These are phyloP conservation scores for Camelus bactrianus DNA, from an alignment of 2,113 vertebrate genomes.

Conservation along the genomic window DNA sequence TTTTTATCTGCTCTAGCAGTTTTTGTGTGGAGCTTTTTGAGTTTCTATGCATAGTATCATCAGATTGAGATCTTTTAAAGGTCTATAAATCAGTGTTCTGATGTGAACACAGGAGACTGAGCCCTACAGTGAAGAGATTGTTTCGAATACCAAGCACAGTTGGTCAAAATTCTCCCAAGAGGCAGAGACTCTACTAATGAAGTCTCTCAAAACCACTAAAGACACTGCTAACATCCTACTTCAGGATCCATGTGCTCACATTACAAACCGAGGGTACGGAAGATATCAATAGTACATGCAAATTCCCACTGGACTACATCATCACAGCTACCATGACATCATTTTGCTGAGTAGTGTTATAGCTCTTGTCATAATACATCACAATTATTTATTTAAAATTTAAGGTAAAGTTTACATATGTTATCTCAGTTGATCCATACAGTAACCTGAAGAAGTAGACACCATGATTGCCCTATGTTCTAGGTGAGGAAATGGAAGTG, in stretches of 20 bases:
- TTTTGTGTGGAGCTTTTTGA: too few relatives aligned
- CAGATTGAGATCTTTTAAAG: not conserved
- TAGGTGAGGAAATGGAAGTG: not conserved
- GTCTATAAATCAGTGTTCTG: not conserved
- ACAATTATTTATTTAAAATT: not conserved
- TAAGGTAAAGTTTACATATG: not conserved
- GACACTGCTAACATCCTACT: not conserved
- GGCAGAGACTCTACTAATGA: not conserved
- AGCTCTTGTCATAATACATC: not conserved
- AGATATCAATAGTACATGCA: fast-evolving
- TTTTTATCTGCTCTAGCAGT: too few relatives aligned
- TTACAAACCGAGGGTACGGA: not conserved
- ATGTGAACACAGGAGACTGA: not conserved
- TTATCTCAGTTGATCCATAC: not conserved
- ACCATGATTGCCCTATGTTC: not conserved
- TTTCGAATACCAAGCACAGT: not conserved
- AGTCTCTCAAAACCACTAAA: not conserved
- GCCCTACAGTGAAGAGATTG: not conserved
- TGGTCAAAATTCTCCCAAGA: not conserved
- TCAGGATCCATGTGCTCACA: not conserved
- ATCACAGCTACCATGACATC: not conserved
- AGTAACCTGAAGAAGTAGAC: not conserved
- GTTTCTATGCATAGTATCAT: too few relatives aligned
- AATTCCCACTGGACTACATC: not conserved
- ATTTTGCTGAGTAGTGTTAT: not conserved